These are phyloP conservation scores for Cygnus buccinator DNA, from an alignment of 2,113 vertebrate species.

Conservation along the genomic window DNA sequence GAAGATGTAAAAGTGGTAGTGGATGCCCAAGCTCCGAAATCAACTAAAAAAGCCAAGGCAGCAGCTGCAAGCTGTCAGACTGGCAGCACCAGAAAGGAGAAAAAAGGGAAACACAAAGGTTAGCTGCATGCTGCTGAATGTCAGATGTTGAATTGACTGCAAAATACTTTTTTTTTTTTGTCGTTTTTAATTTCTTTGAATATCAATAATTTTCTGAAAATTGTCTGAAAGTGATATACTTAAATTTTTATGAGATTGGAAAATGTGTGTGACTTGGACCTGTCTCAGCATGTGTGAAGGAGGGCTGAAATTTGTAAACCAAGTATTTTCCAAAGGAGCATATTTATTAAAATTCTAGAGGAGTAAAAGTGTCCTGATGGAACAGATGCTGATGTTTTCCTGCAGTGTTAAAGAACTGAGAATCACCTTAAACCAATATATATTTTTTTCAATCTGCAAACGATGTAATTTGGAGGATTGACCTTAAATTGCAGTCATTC, in stretches of 20 bases:
- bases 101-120: constrained; percentile 97
- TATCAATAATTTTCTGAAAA: background rate
- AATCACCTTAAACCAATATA: background rate
- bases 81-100: constrained; percentile 91
- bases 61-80: constrained; percentile 87
- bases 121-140: constrained; percentile 75
- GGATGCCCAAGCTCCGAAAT: constrained; percentile 85
- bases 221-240: background rate
- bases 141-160: constrained; percentile 7
- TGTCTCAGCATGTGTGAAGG: background rate
- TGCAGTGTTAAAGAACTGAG: background rate
- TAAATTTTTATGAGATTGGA: background rate
- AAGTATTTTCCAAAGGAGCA: background rate
- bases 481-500: background rate
- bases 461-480: background rate
- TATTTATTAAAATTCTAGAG: background rate
- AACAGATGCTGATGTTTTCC: background rate
- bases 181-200: background rate
- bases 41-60: constrained; percentile 90
- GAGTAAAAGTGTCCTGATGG: background rate
- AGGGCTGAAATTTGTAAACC: background rate
- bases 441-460: background rate
- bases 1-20: constrained; percentile 86
- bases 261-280: background rate
- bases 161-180: background rate